Base-by-base conservation (phyloP, 1,140 invertebrate genomes). In the Drosophila kohkoa region DNA sequence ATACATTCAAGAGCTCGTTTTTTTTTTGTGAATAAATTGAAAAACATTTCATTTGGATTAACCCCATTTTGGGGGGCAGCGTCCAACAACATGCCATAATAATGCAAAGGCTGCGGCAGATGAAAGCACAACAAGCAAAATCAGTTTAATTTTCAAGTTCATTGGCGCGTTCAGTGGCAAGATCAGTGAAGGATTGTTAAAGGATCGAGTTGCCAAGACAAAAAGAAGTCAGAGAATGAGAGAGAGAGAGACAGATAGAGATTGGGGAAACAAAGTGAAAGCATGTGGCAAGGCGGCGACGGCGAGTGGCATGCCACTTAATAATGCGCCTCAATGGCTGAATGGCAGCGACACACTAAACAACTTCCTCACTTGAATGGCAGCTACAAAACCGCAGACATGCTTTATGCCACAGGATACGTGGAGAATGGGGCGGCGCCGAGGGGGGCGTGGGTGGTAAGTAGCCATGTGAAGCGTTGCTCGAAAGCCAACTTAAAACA, bases 281-380 rank as follows among this genome's bases (percentile, higher is more conserved):
- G 54, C n/a, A 16, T 45, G 57, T 15, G 3, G 1, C 16, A 32
- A 32, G 32, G 32, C 32, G 32, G 32, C 32, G 43, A 30, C 20
- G 3, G 1, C 48, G 55, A 43, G 13, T 58, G 65, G 73, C 38
- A 70, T 62, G 68, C 49, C 67, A 76, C 69, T 72, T 76, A 76
- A 76, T 76, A 72, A 72, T 55, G 68, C 62, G 74, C 62, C 62
- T 74, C 41, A 74, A 74, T 74, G 65, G 64, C 54, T 72, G 55
- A 76, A 76, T 76, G 68, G 73, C 73, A 74, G 75, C 59, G 25
- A 46, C 45, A 57, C 75, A 57, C 75, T 77, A 75, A 75, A 75
- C 76, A 75, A 75, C 76, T 78, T 78, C 76, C 76, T 74, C 72
- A 78, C 76, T 78, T 75, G 65, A 78, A 78, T 71, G 69, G 69